Base-by-base conservation (phyloP, 1,140 invertebrate species). In the Augochlora pura region DNA sequence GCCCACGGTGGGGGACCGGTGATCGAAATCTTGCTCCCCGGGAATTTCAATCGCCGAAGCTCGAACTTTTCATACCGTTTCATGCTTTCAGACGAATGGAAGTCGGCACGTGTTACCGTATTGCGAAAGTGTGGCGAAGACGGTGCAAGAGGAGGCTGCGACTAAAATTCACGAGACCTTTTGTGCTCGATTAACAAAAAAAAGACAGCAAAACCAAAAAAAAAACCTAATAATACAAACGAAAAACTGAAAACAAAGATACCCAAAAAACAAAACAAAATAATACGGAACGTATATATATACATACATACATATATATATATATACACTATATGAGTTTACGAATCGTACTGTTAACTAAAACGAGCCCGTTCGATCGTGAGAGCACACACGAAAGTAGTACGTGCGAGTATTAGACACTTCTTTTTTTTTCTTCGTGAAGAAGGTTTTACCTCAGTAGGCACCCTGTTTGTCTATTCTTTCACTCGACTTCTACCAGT, bases 381-480 rank as follows among this genome's bases (percentile, higher is more conserved):
- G 64, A 67, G 23, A 60, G 18, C 14, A 52, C 49, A 39, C 25
- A 57, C 49, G 60, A 64, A n/a, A n/a, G 32, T 32, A 32, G 52
- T 25, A 63, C 14, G 49, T 42, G 38, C 32, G 49, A 49, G 32
- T 46, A 32, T 32, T 32, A 32, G 1, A 32, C 4, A 32, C 42
- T 54, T 57, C 42, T 54, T 68, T 80, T 42, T 54, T 68, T 80
- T 42, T 46, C 46, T 57, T 57, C 46, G 42, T 38, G 23, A 77
- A 78, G 23, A 77, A 78, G 32, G 52, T 85, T 32, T 69, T n/a
- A 80, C 65, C 69, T 86, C 84, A 86, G 71, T 87, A 82, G 84
- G 77, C 84, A 83, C 77, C 81, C 85, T 84, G 70, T 78, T 84
- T 84, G 76, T 84, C 82, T 82, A 69, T 87, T 84, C 74, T 86